Base-by-base conservation (phyloP, 2,113 vertebrate genomes). In the Sphyrna mokarran region DNA sequence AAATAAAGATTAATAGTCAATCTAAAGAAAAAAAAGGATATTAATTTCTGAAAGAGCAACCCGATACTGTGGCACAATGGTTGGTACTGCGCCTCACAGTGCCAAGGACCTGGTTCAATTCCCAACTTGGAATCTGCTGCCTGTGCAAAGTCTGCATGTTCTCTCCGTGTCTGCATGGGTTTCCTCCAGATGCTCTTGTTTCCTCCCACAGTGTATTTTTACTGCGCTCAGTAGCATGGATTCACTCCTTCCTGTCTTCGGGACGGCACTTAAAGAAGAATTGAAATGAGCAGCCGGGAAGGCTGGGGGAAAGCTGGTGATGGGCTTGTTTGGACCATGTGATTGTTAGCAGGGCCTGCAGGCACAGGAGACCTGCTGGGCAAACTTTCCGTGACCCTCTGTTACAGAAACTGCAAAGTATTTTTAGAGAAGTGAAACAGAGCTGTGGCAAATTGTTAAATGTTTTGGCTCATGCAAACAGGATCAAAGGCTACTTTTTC, bases 311-410 rank as follows among this genome's bases (percentile, higher is more conserved):
- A 63, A 22, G 89, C 89, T 40, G 48, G 26, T 26, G 94, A 95
- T 29, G 43, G 40, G 69, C 69, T 66, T 72, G 94, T 16, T 54
- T 16, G 40, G 37, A 33, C 69, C 94, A 54, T 54, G 69, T 8
- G 23, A 90, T 29, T 90, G 87, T 54, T 96, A 95, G 96, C 96
- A 96, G 95, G 95, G 96, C 97, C 96, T 58, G 0, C 70, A 96
- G 96, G 96, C 94, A 96, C 96, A 95, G 61, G 85, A 91, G 96
- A 95, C 96, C 96, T 95, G 96, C 96, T 95, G 97, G 96, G 96
- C 96, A 96, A 97, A 97, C 97, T 97, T 96, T 97, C 91, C 96
- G 95, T 97, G 97, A 97, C 97, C 97, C 96, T 96, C 96, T 96
- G 96, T 97, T 97, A 97, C 96, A 96, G 97, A 96, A 97, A 96